phyloP scores from a whole-genome alignment of 2,888 invertebrate species.

The Clistopyga incitator region DNA sequence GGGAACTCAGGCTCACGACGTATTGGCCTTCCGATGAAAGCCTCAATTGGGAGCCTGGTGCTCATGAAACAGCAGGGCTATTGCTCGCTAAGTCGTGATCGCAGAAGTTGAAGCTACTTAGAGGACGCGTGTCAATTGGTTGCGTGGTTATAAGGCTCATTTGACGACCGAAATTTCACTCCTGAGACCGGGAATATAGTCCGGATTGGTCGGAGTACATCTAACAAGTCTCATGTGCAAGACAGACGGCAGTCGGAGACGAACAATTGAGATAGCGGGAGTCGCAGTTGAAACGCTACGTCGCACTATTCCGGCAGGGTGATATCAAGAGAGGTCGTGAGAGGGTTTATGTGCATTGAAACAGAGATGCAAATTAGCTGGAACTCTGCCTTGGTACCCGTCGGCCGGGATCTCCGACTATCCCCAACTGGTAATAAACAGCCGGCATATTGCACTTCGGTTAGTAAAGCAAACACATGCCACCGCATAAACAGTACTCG shows the following conservation, averaged over 20 bases:
- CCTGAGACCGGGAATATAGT: background rate
- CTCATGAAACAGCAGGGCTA: background rate
- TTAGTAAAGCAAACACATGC: background rate
- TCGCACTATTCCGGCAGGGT: background rate
- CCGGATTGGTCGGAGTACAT: background rate
- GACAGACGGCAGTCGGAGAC: conserved; percentile 2
- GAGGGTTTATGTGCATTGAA: background rate
- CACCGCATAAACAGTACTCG: background rate
- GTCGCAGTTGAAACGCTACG: conserved; percentile 2
- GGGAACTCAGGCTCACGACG: background rate
- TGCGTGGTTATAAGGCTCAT: background rate
- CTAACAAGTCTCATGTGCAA: background rate
- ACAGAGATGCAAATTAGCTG: conserved; percentile 31
- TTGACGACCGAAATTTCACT: background rate
- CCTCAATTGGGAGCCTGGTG: background rate
- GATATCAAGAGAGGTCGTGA: background rate
- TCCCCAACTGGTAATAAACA: conserved; percentile 16
- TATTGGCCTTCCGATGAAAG: background rate
- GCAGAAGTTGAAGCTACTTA: too few species aligned
- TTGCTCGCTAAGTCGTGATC: too few species aligned
- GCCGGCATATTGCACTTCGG: conserved; percentile 19
- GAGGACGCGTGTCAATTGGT: background rate
- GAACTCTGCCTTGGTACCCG: conserved; percentile 8
- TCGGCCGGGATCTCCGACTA: background rate
- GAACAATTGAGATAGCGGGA: background rate